Base-by-base conservation (phyloP, 2,888 invertebrate genomes). In the Geophilus truncorum region DNA sequence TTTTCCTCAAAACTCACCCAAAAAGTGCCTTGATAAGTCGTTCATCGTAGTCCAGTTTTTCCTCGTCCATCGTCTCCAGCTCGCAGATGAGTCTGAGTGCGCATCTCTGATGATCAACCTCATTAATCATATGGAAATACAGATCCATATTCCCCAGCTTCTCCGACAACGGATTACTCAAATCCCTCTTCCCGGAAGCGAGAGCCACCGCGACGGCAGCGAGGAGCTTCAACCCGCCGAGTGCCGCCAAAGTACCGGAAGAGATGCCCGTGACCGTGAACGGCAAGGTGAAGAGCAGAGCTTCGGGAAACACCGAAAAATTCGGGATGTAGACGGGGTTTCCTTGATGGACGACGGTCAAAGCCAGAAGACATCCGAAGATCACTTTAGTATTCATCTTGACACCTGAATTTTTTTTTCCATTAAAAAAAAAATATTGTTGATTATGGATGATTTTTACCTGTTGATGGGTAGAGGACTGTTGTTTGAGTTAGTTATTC, bases 51-150 rank as follows among this genome's bases (percentile, higher is more conserved):
- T 81, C 57, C 25, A 83, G 62, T 25, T 81, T 28, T 32, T 21
- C 36, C 25, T 76, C 51, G 79, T 83, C 81, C 75, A 70, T 81
- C 57, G 80, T 77, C 70, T 83, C 83, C 81, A 83, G 40, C 32
- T 83, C 83, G 81, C 83, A 83, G 80, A 83, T 81, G 78, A 83
- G 81, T 51, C 82, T 79, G 34, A 82, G 80, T 36, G 82, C 83
- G 81, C 83, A 83, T 57, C 80, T 70, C n/a, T 82, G 82, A 75
- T 81, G 76, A 77, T 83, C 83, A 21, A 82, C 82, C 57, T 81
- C 81, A 81, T 82, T 82, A 77, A 83, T 81, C 80, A 83, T 82
- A 77, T 81, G 81, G 81, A 83, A 83, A 79, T 82, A 81, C 30
- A 82, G 81, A 30, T 83, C 83, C 80, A 81, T 70, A 78, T 82